Percentiles rank a stretch among this genome's conserved stretches.
These are phyloP conservation scores for Drosophila tripunctata DNA, from an alignment of 2,888 invertebrate genomes.

Conservation along the genomic window DNA sequence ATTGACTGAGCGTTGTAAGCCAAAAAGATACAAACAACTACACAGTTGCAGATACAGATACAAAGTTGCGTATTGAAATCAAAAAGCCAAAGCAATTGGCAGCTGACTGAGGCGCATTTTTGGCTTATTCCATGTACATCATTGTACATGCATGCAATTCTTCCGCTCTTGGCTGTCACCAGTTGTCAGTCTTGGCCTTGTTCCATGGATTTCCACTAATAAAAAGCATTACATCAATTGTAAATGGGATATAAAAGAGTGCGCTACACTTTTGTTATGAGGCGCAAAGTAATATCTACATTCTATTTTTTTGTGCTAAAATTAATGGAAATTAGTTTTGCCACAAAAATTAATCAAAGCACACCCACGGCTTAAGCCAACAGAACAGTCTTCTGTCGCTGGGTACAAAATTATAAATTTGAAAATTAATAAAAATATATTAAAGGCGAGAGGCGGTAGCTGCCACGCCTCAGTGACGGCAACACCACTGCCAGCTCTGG, in stretches of 20 bases:
- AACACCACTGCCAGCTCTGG: slow-evolving; percentile 5
- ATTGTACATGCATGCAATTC: too few species aligned
- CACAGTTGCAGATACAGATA: neutral
- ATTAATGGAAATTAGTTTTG: slow-evolving; percentile 69
- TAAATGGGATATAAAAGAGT: neutral
- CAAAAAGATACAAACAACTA: slow-evolving; percentile 15
- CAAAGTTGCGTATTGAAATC: neutral
- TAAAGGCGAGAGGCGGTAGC: slow-evolving; percentile 10
- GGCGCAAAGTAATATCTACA: neutral
- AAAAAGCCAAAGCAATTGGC: slow-evolving; percentile 42
- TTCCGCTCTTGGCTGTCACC: slow-evolving; percentile 61
- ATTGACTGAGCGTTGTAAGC: slow-evolving; percentile 56
- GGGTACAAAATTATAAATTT: slow-evolving; percentile 61
- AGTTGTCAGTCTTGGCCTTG: slow-evolving; percentile 53
- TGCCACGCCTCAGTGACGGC: slow-evolving; percentile 22
- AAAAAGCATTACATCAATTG: slow-evolving; percentile 21
- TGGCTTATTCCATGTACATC: slow-evolving; percentile 34
- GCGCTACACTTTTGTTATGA: neutral
- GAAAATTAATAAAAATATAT: slow-evolving; percentile 57
- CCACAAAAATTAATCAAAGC: slow-evolving; percentile 75
- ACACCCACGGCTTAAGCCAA: slow-evolving; percentile 53
- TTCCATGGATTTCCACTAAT: slow-evolving; percentile 40
- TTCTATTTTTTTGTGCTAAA: slow-evolving; percentile 34
- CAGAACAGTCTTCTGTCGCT: slow-evolving; percentile 30
- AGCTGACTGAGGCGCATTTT: slow-evolving; percentile 44